Percentiles rank a stretch among this genome's conserved stretches.
Evolutionary conservation across 2,888 invertebrate species (phyloP).

Genomic region (Tetanocera ferruginea): DNA sequence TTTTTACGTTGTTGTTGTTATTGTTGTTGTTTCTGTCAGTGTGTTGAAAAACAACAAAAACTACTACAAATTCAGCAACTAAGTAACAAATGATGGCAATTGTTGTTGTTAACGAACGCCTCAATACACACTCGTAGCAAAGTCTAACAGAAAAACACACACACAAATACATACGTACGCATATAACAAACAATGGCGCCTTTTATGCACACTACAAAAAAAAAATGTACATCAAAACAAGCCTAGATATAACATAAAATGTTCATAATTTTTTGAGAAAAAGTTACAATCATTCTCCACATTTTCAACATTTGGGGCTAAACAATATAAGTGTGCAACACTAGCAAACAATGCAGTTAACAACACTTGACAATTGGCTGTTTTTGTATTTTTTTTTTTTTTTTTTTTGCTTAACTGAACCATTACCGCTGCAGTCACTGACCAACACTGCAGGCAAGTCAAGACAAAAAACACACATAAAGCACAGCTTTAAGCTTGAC

Average conservation of each 20-base stretch:
- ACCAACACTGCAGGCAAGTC: not conserved
- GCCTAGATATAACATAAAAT: not conserved
- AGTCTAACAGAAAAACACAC: not conserved
- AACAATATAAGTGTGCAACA: slow-evolving; percentile 20
- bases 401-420: not conserved
- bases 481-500: too few species aligned
- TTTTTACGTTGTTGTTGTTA: not conserved
- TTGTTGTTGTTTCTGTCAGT: not conserved
- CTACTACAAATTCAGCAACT: slow-evolving; percentile 9
- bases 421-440: not conserved
- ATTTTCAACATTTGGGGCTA: not conserved
- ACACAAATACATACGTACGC: not conserved
- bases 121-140: not conserved
- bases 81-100: slow-evolving; percentile 28
- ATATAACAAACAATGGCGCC: not conserved
- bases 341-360: slow-evolving; percentile 13
- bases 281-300: not conserved
- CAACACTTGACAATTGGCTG: slow-evolving; percentile 16
- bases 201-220: not conserved
- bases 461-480: not conserved
- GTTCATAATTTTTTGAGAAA: not conserved
- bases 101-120: slow-evolving; percentile 33
- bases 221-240: not conserved
- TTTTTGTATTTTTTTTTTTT: not conserved
- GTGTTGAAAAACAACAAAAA: slow-evolving; percentile 1